Conservation (phyloP, 2,888 invertebrate genomes). For the Hypsopygia costalis region DNA sequence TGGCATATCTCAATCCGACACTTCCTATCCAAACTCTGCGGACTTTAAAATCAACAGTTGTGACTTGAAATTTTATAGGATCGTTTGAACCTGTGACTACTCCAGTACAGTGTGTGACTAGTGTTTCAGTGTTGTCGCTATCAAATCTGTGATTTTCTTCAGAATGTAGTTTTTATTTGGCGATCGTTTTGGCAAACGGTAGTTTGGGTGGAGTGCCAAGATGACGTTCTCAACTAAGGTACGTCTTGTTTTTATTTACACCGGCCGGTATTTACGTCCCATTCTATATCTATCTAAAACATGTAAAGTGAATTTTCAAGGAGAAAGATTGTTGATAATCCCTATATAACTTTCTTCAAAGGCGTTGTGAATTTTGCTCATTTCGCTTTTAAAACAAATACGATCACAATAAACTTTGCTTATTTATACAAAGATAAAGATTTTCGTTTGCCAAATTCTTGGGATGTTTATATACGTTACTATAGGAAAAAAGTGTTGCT, state of each 20-base stretch:
- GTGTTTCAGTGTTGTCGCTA: neutral
- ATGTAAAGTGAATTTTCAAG: neutral
- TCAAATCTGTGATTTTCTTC: conserved; percentile 26
- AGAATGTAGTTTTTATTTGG: conserved; percentile 30
- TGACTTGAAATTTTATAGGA: too few relatives aligned
- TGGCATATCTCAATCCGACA: conserved; percentile 11
- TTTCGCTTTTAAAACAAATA: too few relatives aligned
- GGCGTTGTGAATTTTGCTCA: too few relatives aligned
- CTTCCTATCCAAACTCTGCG: conserved; percentile 1
- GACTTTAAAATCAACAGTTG: neutral
- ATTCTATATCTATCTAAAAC: conserved; percentile 6
- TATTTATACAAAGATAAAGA: too few relatives aligned
- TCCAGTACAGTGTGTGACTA: neutral
- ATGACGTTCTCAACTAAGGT: conserved; percentile 42
- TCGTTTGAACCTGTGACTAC: conserved; percentile 15
- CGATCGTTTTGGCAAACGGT: conserved; percentile 42
- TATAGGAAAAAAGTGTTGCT: too few relatives aligned
- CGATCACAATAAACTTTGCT: too few relatives aligned
- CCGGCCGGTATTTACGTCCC: conserved; percentile 2
- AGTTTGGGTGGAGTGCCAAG: conserved; percentile 48
- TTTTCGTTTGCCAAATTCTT: too few relatives aligned
- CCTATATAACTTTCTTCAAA: neutral
- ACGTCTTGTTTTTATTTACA: conserved; percentile 50
- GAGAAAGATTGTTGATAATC: neutral
- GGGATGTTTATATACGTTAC: too few relatives aligned